These are phyloP conservation scores for Pelusios castaneus DNA, from an alignment of 2,113 vertebrate genomes.

Conservation along the genomic window DNA sequence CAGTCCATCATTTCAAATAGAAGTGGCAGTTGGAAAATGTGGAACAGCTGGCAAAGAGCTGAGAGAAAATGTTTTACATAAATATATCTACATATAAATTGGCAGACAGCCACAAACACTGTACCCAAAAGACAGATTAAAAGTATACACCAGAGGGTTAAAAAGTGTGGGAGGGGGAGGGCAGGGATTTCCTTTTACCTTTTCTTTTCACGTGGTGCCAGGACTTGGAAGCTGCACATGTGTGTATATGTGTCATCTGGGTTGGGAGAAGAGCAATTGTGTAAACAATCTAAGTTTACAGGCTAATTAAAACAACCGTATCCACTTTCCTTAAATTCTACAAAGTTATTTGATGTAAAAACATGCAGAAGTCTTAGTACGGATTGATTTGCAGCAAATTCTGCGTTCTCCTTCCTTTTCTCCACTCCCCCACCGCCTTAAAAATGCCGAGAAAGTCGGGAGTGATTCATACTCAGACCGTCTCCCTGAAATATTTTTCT, in stretches of 20 bases:
- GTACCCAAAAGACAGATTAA: slow-evolving; percentile 35
- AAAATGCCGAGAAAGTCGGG: neutral
- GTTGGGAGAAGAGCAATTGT: slow-evolving; percentile 5
- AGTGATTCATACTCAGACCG: neutral
- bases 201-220: neutral
- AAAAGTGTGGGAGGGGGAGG: neutral
- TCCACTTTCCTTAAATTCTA: neutral
- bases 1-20: slow-evolving; percentile 80
- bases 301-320: neutral
- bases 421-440: neutral
- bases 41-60: slow-evolving; percentile 91
- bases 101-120: slow-evolving; percentile 72
- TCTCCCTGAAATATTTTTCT: neutral
- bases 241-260: neutral
- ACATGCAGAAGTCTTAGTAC: neutral
- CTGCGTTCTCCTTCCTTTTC: neutral
- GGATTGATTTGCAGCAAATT: neutral
- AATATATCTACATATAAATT: slow-evolving; percentile 87
- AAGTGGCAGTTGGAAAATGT: slow-evolving; percentile 90
- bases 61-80: slow-evolving; percentile 91
- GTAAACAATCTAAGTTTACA: slow-evolving; percentile 6
- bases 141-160: slow-evolving; percentile 40
- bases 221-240: neutral
- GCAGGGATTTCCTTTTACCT: neutral
- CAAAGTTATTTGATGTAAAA: neutral